These are phyloP conservation scores for Tachystola acroxantha DNA, from an alignment of 2,888 invertebrate species.

Conservation along the genomic window DNA sequence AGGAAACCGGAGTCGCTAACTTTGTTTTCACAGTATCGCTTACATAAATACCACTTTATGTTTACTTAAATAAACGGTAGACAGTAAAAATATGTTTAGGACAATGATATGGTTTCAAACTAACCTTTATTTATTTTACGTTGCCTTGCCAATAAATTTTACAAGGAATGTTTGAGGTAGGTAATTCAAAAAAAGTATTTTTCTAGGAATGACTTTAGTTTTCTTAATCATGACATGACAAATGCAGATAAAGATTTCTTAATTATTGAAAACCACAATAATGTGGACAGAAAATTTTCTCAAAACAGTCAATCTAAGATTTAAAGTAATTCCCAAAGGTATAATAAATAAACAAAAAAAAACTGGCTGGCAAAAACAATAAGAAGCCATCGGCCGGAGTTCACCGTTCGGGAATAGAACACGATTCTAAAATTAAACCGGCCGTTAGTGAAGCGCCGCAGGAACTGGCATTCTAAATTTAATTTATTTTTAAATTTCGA, in stretches of 20 bases:
- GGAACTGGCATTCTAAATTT: constrained; percentile 61
- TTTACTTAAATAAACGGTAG: constrained; percentile 10
- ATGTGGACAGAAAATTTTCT: constrained; percentile 9
- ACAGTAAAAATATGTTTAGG: neutral
- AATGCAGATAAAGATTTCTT: no score
- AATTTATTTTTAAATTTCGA: constrained; percentile 61
- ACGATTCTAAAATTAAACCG: constrained; percentile 36
- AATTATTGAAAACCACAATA: no score
- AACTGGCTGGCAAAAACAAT: constrained; percentile 59
- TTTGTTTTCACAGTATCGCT: constrained; percentile 22
- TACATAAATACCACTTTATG: constrained; percentile 19
- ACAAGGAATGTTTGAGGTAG: no score
- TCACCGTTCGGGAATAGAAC: constrained; percentile 71
- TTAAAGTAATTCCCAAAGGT: constrained; percentile 8
- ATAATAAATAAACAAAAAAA: constrained; percentile 6
- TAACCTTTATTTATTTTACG: neutral
- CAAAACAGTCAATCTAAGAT: constrained; percentile 14
- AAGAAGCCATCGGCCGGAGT: constrained; percentile 68
- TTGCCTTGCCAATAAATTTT: no score
- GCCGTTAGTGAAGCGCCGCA: constrained; percentile 68
- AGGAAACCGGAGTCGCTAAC: constrained; percentile 14
- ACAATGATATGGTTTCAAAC: neutral
- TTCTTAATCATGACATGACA: no score
- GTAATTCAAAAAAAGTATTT: no score
- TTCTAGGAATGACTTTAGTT: no score